phyloP scores from a whole-genome alignment of 2,113 vertebrate species.

The Charina bottae region DNA sequence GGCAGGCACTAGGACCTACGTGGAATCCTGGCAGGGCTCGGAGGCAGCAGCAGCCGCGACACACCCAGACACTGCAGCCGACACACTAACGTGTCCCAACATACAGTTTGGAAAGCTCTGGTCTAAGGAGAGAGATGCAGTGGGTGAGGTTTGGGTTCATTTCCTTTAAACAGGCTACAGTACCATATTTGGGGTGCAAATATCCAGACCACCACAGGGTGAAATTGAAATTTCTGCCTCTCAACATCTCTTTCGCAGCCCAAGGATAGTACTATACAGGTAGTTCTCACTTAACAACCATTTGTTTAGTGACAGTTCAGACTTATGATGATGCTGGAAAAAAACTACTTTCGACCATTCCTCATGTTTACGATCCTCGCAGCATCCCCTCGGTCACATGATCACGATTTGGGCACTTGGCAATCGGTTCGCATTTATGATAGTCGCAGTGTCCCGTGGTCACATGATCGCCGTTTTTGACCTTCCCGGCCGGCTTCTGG shows the following conservation, averaged over 20 bases:
- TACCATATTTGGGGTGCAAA: background rate
- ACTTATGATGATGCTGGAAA: background rate
- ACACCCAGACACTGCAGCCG: too few relatives aligned
- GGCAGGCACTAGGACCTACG: too few relatives aligned
- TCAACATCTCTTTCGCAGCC: background rate
- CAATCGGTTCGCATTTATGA: background rate
- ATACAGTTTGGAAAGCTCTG: too few relatives aligned
- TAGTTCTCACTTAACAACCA: background rate
- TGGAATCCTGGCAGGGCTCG: too few relatives aligned
- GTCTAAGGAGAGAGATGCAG: background rate
- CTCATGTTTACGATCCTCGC: background rate
- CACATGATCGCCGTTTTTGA: background rate
- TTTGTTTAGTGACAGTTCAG: background rate
- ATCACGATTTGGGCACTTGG: background rate
- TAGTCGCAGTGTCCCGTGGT: background rate
- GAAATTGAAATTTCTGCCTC: background rate
- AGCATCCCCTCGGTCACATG: background rate
- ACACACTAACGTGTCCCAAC: too few relatives aligned
- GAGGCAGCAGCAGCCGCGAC: too few relatives aligned
- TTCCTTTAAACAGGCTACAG: background rate
- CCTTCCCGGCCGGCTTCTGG: background rate
- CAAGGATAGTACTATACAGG: background rate
- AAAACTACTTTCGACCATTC: background rate
- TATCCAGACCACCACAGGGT: background rate
- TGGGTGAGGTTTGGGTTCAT: background rate